These are phyloP conservation scores for Epistrophella euchroma DNA, from an alignment of 2,888 invertebrate species.

Conservation along the genomic window DNA sequence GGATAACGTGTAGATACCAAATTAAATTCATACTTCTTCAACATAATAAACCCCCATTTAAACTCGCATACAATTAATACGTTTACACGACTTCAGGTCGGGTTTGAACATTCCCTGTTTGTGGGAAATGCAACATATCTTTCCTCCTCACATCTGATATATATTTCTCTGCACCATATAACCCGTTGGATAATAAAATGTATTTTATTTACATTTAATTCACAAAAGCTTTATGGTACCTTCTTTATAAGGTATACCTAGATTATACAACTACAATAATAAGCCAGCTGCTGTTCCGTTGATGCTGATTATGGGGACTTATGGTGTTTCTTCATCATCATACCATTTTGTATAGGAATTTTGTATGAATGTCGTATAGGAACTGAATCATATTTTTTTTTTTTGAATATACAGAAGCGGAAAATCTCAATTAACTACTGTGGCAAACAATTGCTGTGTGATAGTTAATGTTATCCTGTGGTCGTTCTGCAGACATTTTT, in stretches of 20 bases:
- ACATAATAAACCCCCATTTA: conserved; percentile 68
- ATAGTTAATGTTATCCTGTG: conserved; percentile 63
- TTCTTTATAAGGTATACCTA: conserved; percentile 54
- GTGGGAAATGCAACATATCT: neutral
- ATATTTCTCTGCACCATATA: neutral
- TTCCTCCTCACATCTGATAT: neutral
- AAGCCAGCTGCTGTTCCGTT: conserved; percentile 57
- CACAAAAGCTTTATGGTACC: conserved; percentile 63
- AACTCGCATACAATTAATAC: conserved; percentile 73
- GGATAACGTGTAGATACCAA: conserved; percentile 59
- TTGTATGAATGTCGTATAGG: conserved; percentile 13
- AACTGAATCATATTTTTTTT: conserved; percentile 41
- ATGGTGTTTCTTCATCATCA: conserved; percentile 30
- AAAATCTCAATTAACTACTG: conserved; percentile 69
- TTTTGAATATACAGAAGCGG: conserved; percentile 13
- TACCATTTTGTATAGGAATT: conserved; percentile 4
- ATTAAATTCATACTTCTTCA: conserved; percentile 71
- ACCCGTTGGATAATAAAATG: conserved; percentile 45
- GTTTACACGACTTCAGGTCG: conserved; percentile 63
- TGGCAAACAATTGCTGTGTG: conserved; percentile 63
- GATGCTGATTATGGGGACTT: conserved; percentile 27
- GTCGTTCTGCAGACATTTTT: conserved; percentile 56
- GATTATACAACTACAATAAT: conserved; percentile 29
- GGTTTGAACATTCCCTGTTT: neutral
- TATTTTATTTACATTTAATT: conserved; percentile 74